A percentile compares a stretch with the other conserved stretches of the same genome.
phyloP scores from a whole-genome alignment of 2,888 invertebrate species.

The Camponotus fellah region DNA sequence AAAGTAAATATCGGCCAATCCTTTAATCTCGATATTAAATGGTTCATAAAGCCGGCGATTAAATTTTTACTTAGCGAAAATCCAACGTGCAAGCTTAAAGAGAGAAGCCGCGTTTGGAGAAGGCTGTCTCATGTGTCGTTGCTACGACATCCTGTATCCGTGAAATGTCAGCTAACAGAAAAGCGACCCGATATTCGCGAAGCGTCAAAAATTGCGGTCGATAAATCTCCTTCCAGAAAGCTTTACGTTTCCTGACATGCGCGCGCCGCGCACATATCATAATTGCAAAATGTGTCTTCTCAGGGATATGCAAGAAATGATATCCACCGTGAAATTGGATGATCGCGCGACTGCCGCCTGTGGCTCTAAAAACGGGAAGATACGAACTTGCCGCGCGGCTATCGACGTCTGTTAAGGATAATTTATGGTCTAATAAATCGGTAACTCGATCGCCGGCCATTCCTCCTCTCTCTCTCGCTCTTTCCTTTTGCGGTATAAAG shows the following conservation, averaged over 20 bases:
- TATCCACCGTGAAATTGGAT: slow-evolving; percentile 74
- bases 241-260: slow-evolving; percentile 44
- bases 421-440: slow-evolving; percentile 71
- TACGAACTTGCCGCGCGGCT: slow-evolving; percentile 44
- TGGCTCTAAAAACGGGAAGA: slow-evolving; percentile 58
- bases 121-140: not conserved
- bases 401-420: slow-evolving; percentile 66
- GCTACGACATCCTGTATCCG: slow-evolving; percentile 30
- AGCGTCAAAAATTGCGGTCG: slow-evolving; percentile 51
- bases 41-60: not conserved
- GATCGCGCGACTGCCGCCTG: slow-evolving; percentile 62
- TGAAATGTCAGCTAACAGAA: slow-evolving; percentile 49
- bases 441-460: slow-evolving; percentile 56
- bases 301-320: slow-evolving; percentile 61
- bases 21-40: not conserved
- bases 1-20: slow-evolving; percentile 8
- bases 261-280: slow-evolving; percentile 53
- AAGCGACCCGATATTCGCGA: slow-evolving; percentile 44
- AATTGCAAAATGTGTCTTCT: slow-evolving; percentile 59
- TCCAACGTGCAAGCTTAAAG: not conserved
- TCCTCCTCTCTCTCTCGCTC: not conserved
- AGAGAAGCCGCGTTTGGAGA: not conserved
- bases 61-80: not conserved
- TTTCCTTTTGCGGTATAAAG: slow-evolving; percentile 56
- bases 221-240: slow-evolving; percentile 46